These are phyloP conservation scores for Hestina assimilis DNA, from an alignment of 1,140 invertebrate species.

Conservation along the genomic window DNA sequence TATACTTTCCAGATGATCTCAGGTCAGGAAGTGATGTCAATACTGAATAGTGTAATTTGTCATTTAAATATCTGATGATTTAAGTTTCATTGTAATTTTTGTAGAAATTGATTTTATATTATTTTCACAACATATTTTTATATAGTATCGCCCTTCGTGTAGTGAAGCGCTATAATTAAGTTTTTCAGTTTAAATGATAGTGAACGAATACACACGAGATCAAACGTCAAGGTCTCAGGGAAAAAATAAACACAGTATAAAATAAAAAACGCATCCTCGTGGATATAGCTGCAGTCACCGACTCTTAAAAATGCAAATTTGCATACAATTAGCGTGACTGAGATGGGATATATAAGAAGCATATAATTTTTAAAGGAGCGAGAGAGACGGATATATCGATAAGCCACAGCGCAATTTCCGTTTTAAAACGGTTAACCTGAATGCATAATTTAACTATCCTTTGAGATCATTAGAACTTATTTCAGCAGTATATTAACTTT, in stretches of 20 bases:
- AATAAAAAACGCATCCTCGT: not conserved
- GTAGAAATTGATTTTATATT: too few relatives aligned
- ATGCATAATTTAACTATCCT: constrained; percentile 17
- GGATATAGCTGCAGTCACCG: constrained; percentile 6
- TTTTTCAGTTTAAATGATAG: not conserved
- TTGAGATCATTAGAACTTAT: constrained; percentile 3
- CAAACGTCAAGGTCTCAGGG: not conserved
- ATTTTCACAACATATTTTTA: too few relatives aligned
- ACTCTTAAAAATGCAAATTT: constrained; percentile 15
- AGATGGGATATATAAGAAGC: not conserved
- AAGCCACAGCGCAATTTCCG: not conserved
- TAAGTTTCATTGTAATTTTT: too few relatives aligned
- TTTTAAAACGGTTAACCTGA: constrained; percentile 16
- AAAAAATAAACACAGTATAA: constrained; percentile 1
- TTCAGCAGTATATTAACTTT: not conserved
- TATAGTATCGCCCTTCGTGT: too few relatives aligned
- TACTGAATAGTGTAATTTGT: too few relatives aligned
- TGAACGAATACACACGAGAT: not conserved
- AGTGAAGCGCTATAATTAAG: too few relatives aligned
- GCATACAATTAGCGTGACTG: constrained; percentile 11
- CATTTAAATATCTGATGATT: too few relatives aligned
- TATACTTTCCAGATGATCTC: too few relatives aligned
- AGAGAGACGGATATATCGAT: constrained; percentile 7
- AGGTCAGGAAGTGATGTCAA: too few relatives aligned
- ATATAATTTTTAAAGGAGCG: not conserved